A percentile compares a stretch with the other conserved stretches of the same genome.
Evolutionary conservation across 2,797 vertebrate genomes (phyloP).

Genomic region (Crypturellus tataupa): DNA sequence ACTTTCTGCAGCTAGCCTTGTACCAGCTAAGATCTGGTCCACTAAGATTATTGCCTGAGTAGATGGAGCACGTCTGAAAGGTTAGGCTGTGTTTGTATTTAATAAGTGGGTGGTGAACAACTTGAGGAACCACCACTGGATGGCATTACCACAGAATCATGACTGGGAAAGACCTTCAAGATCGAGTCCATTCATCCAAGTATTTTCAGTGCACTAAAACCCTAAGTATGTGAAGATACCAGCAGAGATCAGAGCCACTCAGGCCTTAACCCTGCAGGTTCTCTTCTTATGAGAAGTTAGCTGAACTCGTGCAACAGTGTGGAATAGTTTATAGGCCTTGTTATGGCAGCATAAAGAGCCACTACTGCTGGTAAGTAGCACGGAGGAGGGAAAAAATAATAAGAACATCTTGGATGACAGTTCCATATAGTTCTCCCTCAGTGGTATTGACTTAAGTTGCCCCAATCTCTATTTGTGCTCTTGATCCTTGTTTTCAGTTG

Average conservation of each 20-base stretch:
- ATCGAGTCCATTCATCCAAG: not conserved
- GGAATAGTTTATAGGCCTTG: not conserved
- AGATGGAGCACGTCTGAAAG: not conserved
- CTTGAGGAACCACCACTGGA: not conserved
- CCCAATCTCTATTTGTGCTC: not conserved
- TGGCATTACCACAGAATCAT: no score
- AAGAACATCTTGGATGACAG: not conserved
- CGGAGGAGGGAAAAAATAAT: not conserved
- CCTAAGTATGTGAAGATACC: not conserved
- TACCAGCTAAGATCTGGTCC: not conserved
- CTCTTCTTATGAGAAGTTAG: not conserved
- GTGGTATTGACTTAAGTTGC: not conserved
- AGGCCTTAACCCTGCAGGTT: not conserved
- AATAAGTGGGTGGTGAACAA: not conserved
- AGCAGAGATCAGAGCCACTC: not conserved
- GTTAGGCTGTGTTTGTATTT: not conserved
- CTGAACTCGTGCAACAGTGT: not conserved
- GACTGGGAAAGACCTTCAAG: no score
- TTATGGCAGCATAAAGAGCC: not conserved
- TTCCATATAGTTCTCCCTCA: not conserved
- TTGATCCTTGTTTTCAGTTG: not conserved
- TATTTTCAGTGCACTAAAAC: not conserved
- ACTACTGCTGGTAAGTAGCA: not conserved
- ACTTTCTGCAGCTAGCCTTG: not conserved
- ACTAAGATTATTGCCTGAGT: not conserved